Evolutionary conservation across 2,113 vertebrate species (phyloP).

Genomic region (Actenoides lindsayi): DNA sequence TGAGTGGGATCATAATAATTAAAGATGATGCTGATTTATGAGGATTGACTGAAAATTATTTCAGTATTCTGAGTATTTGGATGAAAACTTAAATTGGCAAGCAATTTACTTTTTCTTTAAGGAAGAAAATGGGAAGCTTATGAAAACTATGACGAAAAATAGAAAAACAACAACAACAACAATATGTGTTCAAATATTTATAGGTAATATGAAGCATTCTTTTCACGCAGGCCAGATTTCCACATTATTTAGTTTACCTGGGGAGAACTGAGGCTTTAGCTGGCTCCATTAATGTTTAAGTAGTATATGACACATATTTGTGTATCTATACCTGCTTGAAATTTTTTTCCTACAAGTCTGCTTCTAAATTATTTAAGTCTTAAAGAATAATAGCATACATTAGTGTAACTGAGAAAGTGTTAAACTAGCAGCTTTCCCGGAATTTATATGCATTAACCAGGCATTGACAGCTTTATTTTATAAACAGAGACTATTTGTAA

Average conservation of each 20-base stretch:
- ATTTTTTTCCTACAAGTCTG: not conserved
- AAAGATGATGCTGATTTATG: not conserved
- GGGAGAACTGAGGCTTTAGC: not conserved
- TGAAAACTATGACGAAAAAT: fast-evolving
- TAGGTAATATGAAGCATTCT: not conserved
- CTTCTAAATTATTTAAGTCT: not conserved
- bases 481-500: not conserved
- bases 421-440: not conserved
- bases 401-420: not conserved
- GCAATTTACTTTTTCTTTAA: not conserved
- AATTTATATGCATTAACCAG: not conserved
- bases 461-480: not conserved
- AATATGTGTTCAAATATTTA: not conserved
- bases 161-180: not conserved
- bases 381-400: not conserved
- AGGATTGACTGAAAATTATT: not conserved
- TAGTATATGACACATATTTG: not conserved
- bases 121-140: not conserved
- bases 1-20: not conserved
- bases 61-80: not conserved
- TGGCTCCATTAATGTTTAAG: not conserved
- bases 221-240: not conserved
- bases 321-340: not conserved
- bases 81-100: not conserved
- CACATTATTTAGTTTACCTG: not conserved